phyloP scores from a whole-genome alignment of 1,140 invertebrate species.

The Drosophila novamexicana region DNA sequence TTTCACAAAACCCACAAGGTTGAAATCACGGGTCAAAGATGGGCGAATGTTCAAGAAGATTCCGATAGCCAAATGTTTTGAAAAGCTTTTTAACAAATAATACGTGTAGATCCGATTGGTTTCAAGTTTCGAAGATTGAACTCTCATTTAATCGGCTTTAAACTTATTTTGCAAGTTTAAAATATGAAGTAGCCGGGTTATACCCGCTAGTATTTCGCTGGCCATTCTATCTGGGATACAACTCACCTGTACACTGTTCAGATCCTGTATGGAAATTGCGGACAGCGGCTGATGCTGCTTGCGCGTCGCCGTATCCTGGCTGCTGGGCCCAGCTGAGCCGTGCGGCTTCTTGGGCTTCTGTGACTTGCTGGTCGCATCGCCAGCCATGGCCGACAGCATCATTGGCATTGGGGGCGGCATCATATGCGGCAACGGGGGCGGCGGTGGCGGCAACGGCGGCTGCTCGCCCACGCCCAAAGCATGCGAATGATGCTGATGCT shows the following conservation, averaged over 20 bases:
- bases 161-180: no score
- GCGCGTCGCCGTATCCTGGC: constrained; percentile 83
- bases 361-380: constrained; percentile 57
- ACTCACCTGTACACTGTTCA: constrained; percentile 90
- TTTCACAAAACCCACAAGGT: no score
- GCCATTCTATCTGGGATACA: no score
- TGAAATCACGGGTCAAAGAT: no score
- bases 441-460: constrained; percentile 84
- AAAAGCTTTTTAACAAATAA: no score
- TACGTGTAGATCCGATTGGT: no score
- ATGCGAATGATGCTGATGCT: constrained; percentile 70
- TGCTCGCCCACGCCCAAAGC: constrained; percentile 63
- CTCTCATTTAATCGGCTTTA: no score
- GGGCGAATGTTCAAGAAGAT: no score
- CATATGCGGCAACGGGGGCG: constrained; percentile 85
- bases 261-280: constrained; percentile 93
- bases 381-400: constrained; percentile 50
- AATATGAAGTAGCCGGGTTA: no score
- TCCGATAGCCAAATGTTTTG: no score
- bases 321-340: constrained; percentile 85
- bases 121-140: no score
- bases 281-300: constrained; percentile 89
- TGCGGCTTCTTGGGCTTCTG: constrained; percentile 69
- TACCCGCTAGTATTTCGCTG: no score
- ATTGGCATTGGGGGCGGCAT: constrained; percentile 83